Evolutionary conservation across 1,140 invertebrate species (phyloP).

Genomic region (Cheumatopsyche charites): DNA sequence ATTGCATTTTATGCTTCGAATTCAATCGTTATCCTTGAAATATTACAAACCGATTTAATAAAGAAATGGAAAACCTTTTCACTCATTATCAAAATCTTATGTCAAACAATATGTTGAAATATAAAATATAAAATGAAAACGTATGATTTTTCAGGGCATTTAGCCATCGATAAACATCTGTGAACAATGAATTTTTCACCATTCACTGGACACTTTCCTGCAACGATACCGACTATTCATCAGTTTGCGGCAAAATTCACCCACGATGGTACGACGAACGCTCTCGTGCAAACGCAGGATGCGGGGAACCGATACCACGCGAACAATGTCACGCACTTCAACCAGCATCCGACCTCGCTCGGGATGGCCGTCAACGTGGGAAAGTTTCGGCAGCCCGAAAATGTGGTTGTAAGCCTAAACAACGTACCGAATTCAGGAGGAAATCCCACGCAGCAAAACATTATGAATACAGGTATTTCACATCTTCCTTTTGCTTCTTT

Average conservation of each 20-base stretch:
- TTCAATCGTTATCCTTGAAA: too few species aligned
- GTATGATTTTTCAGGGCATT: constrained; percentile 9
- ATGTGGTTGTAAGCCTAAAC: constrained; percentile 57
- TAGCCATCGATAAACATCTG: constrained; percentile 51
- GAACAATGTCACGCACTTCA: constrained; percentile 49
- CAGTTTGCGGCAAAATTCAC: constrained; percentile 65
- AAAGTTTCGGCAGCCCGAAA: constrained; percentile 60
- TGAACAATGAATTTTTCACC: constrained; percentile 70
- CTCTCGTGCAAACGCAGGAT: constrained; percentile 49
- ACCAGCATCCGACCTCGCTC: constrained; percentile 51
- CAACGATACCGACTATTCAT: constrained; percentile 68
- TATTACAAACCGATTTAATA: too few species aligned
- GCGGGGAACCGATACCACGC: constrained; percentile 46
- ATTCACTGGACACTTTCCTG: constrained; percentile 69
- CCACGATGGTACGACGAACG: constrained; percentile 56
- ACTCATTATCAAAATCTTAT: not conserved
- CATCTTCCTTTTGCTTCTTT: not conserved
- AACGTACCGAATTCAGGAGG: constrained; percentile 53
- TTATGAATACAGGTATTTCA: constrained; percentile 46
- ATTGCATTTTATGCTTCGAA: too few species aligned
- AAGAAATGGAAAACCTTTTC: not conserved
- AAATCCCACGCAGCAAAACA: constrained; percentile 46
- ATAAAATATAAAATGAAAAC: too few species aligned
- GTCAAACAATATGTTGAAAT: not conserved
- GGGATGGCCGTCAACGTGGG: constrained; percentile 56